Percentiles rank a stretch among this genome's conserved stretches.
These are phyloP conservation scores for Lasioglossum calceatum DNA, from an alignment of 2,888 invertebrate species.

Conservation along the genomic window DNA sequence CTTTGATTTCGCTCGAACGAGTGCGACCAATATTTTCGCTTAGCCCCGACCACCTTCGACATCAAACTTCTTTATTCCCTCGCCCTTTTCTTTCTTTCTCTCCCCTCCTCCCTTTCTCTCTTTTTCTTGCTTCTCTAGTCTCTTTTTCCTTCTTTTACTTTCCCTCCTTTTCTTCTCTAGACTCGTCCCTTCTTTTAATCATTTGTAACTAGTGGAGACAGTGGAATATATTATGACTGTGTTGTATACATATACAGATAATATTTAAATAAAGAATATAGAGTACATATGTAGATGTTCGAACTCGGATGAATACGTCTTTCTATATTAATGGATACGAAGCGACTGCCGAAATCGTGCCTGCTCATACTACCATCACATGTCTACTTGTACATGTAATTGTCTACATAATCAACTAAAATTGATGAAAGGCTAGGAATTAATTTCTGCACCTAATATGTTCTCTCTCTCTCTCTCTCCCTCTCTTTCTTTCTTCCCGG, in stretches of 20 bases:
- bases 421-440: not conserved
- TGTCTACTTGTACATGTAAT: no score
- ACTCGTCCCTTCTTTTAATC: not conserved
- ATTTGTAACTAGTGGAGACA: no score
- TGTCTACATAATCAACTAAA: not conserved
- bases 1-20: slow-evolving; percentile 55
- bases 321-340: no score
- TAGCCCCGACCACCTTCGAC: slow-evolving; percentile 30
- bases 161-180: not conserved
- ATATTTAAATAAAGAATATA: no score
- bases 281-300: no score
- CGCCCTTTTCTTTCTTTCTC: not conserved
- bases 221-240: no score
- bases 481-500: not conserved
- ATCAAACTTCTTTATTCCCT: slow-evolving; percentile 49
- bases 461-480: not conserved
- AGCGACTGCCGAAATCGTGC: no score
- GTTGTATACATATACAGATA: no score
- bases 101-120: not conserved
- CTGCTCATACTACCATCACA: no score
- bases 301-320: no score
- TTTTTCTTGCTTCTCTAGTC: not conserved
- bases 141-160: not conserved
- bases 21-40: slow-evolving; percentile 58
- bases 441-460: not conserved